phyloP scores from a whole-genome alignment of 2,113 vertebrate species.

The Gracilinanus agilis region DNA sequence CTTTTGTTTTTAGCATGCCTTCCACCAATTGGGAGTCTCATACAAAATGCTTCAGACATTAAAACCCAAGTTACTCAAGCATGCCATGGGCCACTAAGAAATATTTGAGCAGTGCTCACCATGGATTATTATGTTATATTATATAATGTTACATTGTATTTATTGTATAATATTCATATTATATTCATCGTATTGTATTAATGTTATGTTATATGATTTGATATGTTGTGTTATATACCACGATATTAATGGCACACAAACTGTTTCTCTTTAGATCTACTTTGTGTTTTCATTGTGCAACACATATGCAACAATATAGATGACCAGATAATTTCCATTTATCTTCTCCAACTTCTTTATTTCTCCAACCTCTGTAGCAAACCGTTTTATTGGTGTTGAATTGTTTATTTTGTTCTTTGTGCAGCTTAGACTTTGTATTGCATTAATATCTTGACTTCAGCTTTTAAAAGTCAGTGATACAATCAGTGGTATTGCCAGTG shows the following conservation, averaged over 20 bases:
- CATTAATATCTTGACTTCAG: neutral
- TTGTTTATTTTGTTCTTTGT: neutral
- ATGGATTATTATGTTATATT: neutral
- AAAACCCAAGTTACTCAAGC: neutral
- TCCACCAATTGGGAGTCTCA: neutral
- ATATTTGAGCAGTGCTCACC: neutral
- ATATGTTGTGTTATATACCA: neutral
- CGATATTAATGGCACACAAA: neutral
- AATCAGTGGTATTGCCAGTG: neutral
- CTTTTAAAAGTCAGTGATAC: neutral
- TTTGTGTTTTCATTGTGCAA: neutral
- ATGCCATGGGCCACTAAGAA: neutral
- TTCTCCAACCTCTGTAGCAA: neutral
- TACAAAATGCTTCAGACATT: neutral
- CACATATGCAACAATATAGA: neutral
- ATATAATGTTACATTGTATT: too few species aligned
- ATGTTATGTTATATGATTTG: too few species aligned
- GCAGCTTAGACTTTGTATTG: neutral
- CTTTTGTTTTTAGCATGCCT: neutral
- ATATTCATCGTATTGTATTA: too few species aligned
- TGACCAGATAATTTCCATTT: neutral
- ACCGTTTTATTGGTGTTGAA: neutral
- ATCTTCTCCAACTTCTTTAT: neutral
- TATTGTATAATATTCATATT: too few species aligned
- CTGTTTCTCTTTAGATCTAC: neutral